phyloP scores from a whole-genome alignment of 2,797 vertebrate species.

The Ceryle rudis region DNA sequence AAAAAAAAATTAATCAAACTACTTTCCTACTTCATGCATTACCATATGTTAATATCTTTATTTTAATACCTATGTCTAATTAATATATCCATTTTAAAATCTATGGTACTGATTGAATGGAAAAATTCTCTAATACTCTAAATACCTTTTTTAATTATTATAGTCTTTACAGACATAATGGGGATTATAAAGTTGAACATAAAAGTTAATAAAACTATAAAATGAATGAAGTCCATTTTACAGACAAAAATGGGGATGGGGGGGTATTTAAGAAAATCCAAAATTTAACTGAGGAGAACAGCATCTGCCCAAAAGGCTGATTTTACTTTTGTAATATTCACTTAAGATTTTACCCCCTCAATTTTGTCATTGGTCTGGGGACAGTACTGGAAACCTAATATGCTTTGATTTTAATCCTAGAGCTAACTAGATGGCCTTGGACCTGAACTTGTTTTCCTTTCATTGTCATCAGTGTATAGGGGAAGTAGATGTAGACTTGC shows the following conservation, averaged over 20 bases:
- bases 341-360: not conserved
- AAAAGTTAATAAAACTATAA: constrained; percentile 18
- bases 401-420: not conserved
- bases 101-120: not conserved
- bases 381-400: not conserved
- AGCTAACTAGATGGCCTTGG: not conserved
- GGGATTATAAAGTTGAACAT: not conserved
- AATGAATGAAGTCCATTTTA: not conserved
- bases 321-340: not conserved
- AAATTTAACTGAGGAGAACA: not conserved
- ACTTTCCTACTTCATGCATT: not conserved
- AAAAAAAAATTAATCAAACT: not conserved
- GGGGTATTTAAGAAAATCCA: not conserved
- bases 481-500: not conserved
- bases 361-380: not conserved
- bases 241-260: accelerated
- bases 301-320: not conserved
- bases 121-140: not conserved
- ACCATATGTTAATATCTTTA: not conserved
- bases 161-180: not conserved
- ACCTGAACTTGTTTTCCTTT: not conserved
- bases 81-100: not conserved
- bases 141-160: not conserved
- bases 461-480: not conserved
- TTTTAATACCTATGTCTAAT: not conserved